These are phyloP conservation scores for Cyanistes caeruleus DNA, from an alignment of 2,113 vertebrate species.

Conservation along the genomic window DNA sequence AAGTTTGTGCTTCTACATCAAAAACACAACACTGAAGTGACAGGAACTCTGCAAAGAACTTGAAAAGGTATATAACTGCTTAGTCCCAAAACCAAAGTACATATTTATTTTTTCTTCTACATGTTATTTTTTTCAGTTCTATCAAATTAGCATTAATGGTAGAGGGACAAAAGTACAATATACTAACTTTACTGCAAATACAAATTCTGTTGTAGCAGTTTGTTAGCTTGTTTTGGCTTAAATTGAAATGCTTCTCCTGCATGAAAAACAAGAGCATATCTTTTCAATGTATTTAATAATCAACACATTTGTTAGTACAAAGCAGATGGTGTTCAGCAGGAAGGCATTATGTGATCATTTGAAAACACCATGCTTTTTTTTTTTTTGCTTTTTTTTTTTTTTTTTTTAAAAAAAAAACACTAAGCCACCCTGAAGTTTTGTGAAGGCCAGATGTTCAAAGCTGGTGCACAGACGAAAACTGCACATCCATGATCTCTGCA, in stretches of 20 bases:
- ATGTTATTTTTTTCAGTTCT: neutral
- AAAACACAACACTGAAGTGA: conserved; percentile 41
- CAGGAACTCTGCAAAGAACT: conserved; percentile 23
- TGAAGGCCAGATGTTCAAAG: conserved; percentile 44
- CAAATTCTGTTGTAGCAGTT: neutral
- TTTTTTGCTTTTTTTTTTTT: neutral
- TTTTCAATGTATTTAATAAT: neutral
- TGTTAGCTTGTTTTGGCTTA: neutral
- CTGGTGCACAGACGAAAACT: neutral
- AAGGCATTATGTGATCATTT: conserved; percentile 12
- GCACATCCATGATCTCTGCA: neutral
- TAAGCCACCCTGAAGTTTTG: neutral
- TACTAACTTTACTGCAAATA: neutral
- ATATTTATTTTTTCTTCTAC: neutral
- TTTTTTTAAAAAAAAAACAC: neutral
- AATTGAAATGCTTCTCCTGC: neutral
- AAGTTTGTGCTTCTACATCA: conserved; percentile 59
- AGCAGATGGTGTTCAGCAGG: conserved; percentile 40
- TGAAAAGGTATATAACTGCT: neutral
- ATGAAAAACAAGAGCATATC: neutral
- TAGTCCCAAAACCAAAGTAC: neutral
- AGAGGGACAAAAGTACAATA: neutral
- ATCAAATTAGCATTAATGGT: neutral
- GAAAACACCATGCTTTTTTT: conserved; percentile 8
- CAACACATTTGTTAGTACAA: conserved; percentile 31